A percentile compares a stretch with the other conserved stretches of the same genome.
Conservation (phyloP, 1,140 invertebrate species). For the Eriocheir sinensis region DNA sequence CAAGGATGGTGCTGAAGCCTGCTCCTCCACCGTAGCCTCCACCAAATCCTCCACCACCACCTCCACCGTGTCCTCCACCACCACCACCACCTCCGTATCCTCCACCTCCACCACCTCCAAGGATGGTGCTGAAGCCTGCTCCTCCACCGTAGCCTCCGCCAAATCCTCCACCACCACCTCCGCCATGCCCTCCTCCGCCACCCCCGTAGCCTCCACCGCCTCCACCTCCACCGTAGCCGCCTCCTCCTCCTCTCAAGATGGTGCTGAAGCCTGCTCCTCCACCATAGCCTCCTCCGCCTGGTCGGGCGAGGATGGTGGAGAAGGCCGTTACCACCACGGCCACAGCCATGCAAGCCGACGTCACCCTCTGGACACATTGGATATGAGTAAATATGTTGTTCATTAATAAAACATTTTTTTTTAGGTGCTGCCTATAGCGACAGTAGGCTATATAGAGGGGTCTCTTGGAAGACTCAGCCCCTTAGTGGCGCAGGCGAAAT, state of each 20-base stretch:
- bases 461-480: too few relatives aligned
- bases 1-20: not conserved
- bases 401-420: too few relatives aligned
- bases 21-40: constrained; percentile 4
- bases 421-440: too few relatives aligned
- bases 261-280: not conserved
- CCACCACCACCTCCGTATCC: not conserved
- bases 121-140: not conserved
- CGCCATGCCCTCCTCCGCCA: too few relatives aligned
- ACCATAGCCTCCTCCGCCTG: not conserved
- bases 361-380: not conserved
- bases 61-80: not conserved
- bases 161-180: not conserved
- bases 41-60: too few relatives aligned
- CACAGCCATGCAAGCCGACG: not conserved
- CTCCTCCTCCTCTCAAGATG: not conserved
- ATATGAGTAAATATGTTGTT: too few relatives aligned
- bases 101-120: not conserved
- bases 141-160: not conserved
- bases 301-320: not conserved
- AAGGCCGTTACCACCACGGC: not conserved
- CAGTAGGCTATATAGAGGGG: too few relatives aligned
- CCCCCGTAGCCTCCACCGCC: not conserved
- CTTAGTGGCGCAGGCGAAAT: too few relatives aligned
- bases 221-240: not conserved